Base-by-base conservation (phyloP, 2,888 invertebrate genomes). In the Orchesella flavescens region DNA sequence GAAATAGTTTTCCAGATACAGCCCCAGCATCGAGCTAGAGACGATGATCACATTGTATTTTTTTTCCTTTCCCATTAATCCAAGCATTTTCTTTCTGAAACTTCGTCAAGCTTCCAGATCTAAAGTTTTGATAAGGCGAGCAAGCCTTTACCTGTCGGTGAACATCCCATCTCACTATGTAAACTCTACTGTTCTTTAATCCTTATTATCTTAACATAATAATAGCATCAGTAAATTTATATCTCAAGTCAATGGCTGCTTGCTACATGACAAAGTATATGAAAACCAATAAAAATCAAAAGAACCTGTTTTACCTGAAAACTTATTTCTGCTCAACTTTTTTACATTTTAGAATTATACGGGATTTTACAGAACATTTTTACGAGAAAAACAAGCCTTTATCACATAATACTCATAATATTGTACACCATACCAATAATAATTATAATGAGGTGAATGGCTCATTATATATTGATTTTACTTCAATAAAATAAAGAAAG, bases 221-320 rank as follows among this genome's bases (percentile, higher is more conserved):
- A 61, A 61, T 61, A 61, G 61, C 19, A 61, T 61, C 24, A 61
- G 23, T 23, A 10, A 19, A 59, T 21, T 59, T 59, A 61, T 61
- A 61, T 61, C 23, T 24, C 12, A 17, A 61, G 10, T 57, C 57
- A 57, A 57, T 19, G 17, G 10, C 19, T 19, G 21, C 15, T 19
- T 23, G 12, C 13, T 17, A 57, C 19, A 17, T 57, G 57, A 57
- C 57, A 66, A 63, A 74, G 43, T 13, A 53, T 5, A 34, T 17
- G 61, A 71, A 78, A 55, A 71, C 78, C 71, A 71, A 78, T 78
- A 68, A 78, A 78, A 71, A 71, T 69, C 15, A 63, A 23, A 49
- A 10, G 61, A 78, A 78, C 78, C 78, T 63, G 78, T 78, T 78
- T 78, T 78, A 63, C 78, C 17, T 71, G 71, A 78, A 78, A 78